Evolutionary conservation across 2,797 vertebrate genomes (phyloP), one percentile per base, ranked within the genome.

Genomic region (Enteromius radiatus): DNA sequence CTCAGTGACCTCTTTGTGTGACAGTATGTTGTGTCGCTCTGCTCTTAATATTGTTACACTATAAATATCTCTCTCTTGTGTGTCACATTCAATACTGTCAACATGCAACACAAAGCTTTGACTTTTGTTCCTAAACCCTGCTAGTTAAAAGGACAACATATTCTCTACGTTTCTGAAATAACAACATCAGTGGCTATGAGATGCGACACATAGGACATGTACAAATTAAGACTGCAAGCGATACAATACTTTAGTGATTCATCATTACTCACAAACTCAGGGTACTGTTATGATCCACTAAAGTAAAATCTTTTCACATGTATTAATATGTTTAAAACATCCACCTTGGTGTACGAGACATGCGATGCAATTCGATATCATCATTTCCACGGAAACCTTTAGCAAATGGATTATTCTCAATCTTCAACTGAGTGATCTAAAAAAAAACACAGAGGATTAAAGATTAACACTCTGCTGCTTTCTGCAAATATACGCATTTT

Each of bases 361-460:
- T 96, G 76, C 97, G 96, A 87, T 98, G 97, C 43, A 97, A 92
- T 87, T 99, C 97, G 90, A 98, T 97, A 90, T 99, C 97, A 0
- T 99, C 98, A 0, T 97, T 98, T 87, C 98, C 98, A 38, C 98
- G 95, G 93, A 99, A 99, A 54, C 98, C 98, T 89, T 99, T 99
- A 0, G 98, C 98, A 6, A 99, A 99, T 19, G 98, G 98, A 80
- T 99, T 99, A 84, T 99, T 99, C 92, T 99, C 98, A 0, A 99
- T 99, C 95, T 99, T 99, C 87, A 99, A 75, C 89, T 99, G 98
- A 5, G 98, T 99, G 90, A 99, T 99, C 98, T 99, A 90, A 56
- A 91, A 71, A 82, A 73, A 33, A 45, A 31, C 59, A 6, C 54
- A 71, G 8, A 67, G 56, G 74, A 31, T 69, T 65, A 61, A 31